These are phyloP conservation scores for Arenaria interpres DNA, from an alignment of 2,113 vertebrate genomes.

Conservation along the genomic window DNA sequence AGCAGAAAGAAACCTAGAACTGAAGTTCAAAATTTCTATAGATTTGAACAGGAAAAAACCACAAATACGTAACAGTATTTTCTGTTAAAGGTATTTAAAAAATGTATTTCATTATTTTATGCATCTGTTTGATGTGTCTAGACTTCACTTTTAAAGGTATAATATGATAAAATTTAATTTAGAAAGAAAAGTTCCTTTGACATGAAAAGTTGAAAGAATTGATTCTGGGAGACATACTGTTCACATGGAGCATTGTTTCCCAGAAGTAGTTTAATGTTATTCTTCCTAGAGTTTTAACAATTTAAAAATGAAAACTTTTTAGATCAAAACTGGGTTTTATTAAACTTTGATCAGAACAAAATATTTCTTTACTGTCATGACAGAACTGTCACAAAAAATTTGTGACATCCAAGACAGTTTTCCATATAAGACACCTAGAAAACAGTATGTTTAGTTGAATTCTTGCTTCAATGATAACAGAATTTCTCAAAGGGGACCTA, in stretches of 20 bases:
- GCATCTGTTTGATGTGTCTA: background rate
- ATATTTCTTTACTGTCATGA: background rate
- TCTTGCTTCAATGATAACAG: background rate
- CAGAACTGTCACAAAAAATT: background rate
- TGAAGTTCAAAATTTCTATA: background rate
- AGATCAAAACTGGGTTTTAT: background rate
- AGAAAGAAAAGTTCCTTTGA: background rate
- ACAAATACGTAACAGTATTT: background rate
- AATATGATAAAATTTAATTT: background rate
- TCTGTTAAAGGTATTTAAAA: background rate
- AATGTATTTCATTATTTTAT: background rate
- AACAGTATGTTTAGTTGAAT: background rate
- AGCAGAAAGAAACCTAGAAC: background rate
- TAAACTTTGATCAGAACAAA: background rate
- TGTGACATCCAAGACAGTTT: background rate
- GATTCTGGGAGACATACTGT: background rate
- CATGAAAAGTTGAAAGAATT: background rate
- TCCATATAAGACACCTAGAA: background rate
- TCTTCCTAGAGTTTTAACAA: background rate
- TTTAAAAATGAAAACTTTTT: background rate
- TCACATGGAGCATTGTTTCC: background rate
- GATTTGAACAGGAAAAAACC: fast-evolving
- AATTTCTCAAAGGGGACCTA: background rate
- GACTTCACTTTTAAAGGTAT: background rate
- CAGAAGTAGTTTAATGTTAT: background rate